phyloP scores from a whole-genome alignment of 2,113 vertebrate genomes.

The Siniperca chuatsi region DNA sequence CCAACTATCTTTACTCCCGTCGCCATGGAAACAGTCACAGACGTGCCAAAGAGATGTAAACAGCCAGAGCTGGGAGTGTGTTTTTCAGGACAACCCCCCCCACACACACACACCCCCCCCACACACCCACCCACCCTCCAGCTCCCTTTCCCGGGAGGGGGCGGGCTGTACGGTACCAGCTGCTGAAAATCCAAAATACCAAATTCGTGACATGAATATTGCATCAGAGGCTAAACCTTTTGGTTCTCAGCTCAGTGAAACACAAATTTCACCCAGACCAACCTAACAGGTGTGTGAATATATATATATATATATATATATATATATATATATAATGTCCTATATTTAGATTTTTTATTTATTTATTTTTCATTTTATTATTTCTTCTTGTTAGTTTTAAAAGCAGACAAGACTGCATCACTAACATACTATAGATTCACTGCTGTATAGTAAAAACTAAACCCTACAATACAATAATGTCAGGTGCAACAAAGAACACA shows the following conservation, averaged over 20 bases:
- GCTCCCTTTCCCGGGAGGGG: slow-evolving; percentile 4
- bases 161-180: not conserved
- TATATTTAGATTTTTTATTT: no score
- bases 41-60: slow-evolving; percentile 77
- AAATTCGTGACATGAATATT: slow-evolving; percentile 67
- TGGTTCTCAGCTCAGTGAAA: not conserved
- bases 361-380: not conserved
- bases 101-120: no score
- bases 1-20: slow-evolving; percentile 76
- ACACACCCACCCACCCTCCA: slow-evolving; percentile 5
- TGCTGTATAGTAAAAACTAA: not conserved
- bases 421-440: not conserved
- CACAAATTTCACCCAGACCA: not conserved
- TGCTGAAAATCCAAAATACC: slow-evolving; percentile 61
- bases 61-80: slow-evolving; percentile 59
- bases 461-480: not conserved
- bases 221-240: slow-evolving; percentile 39
- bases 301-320: no score
- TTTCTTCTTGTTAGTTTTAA: not conserved
- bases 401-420: not conserved
- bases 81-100: slow-evolving; percentile 26
- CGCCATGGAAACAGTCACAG: slow-evolving; percentile 80
- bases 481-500: not conserved
- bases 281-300: not conserved
- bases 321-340: no score